These are phyloP conservation scores for Trachelus stipa DNA, from an alignment of 2,888 invertebrate genomes.

Conservation along the genomic window DNA sequence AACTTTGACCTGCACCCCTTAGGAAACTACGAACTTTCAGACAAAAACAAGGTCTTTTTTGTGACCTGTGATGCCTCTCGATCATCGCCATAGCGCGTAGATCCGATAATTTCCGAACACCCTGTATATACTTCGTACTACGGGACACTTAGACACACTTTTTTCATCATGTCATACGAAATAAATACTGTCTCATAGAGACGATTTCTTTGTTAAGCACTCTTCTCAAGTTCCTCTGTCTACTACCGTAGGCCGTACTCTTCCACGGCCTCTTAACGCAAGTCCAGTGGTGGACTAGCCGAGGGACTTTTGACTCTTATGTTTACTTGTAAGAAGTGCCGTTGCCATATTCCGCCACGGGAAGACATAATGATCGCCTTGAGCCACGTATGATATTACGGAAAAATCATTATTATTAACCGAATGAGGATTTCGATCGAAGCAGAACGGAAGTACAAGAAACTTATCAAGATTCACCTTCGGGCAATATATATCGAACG, in stretches of 20 bases:
- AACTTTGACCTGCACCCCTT: too few species aligned
- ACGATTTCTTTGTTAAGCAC: slow-evolving; percentile 36
- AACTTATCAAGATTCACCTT: background rate
- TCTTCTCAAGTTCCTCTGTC: slow-evolving; percentile 22
- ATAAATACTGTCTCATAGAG: slow-evolving; percentile 23
- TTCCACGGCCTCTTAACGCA: background rate
- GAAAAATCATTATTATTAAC: background rate
- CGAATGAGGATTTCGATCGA: background rate
- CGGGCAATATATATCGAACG: background rate
- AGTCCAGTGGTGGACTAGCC: background rate
- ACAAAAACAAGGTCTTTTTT: too few species aligned
- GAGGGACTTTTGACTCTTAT: background rate
- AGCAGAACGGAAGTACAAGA: too few species aligned
- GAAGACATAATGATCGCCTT: background rate
- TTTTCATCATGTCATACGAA: slow-evolving; percentile 14
- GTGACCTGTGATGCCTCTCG: too few species aligned
- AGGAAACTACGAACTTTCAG: too few species aligned
- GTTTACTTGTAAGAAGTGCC: background rate
- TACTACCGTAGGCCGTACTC: background rate
- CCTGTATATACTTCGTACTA: background rate
- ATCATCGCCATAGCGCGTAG: too few species aligned
- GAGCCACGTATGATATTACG: background rate
- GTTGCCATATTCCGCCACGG: background rate
- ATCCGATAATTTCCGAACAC: too few species aligned
- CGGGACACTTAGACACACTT: slow-evolving; percentile 10